Evolutionary conservation across 2,113 vertebrate genomes (phyloP).

Genomic region (Chrysemys picta): DNA sequence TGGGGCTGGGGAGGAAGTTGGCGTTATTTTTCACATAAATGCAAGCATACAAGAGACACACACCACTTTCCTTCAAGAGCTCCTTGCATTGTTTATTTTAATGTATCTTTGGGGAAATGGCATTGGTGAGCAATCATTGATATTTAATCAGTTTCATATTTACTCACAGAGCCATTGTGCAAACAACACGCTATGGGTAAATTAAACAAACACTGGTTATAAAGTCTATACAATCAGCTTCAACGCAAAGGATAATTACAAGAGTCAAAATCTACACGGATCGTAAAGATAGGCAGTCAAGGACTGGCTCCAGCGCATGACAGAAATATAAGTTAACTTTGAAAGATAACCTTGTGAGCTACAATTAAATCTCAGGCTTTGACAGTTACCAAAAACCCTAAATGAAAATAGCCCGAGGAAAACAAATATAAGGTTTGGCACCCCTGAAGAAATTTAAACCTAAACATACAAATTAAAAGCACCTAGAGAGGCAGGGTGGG

Average conservation of each 20-base stretch:
- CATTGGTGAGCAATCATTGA: not conserved
- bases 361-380: slow-evolving; percentile 11
- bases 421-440: not conserved
- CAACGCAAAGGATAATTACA: slow-evolving; percentile 15
- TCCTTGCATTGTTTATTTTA: not conserved
- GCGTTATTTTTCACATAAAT: rapidly evolving
- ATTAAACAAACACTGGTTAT: slow-evolving; percentile 26
- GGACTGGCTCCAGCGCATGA: slow-evolving; percentile 10
- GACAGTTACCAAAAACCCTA: not conserved
- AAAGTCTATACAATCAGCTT: not conserved
- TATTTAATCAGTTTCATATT: slow-evolving; percentile 40
- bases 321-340: slow-evolving; percentile 5
- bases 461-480: not conserved
- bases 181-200: slow-evolving; percentile 9
- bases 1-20: rapidly evolving
- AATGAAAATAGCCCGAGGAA: slow-evolving; percentile 30
- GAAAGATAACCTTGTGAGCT: slow-evolving; percentile 19
- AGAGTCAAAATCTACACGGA: not conserved
- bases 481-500: not conserved
- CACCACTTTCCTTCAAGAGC: not conserved
- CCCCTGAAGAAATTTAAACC: not conserved
- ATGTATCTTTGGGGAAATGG: slow-evolving; percentile 1
- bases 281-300: not conserved
- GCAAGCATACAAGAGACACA: not conserved
- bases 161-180: not conserved